phyloP scores from a whole-genome alignment of 2,797 vertebrate species.

The Ctenosaura bakeri region DNA sequence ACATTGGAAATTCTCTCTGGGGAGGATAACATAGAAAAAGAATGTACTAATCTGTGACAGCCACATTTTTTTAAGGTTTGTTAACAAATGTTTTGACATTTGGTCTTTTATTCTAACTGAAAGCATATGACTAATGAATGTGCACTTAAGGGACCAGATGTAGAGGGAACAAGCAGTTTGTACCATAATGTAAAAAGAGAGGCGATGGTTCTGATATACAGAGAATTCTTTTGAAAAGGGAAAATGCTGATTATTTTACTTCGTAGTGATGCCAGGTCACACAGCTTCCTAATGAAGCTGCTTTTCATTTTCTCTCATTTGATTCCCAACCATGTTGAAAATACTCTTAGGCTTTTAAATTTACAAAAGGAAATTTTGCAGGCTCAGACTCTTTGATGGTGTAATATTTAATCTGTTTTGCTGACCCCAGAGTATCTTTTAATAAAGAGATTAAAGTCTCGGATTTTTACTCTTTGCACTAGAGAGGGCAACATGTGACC shows the following conservation, averaged over 20 bases:
- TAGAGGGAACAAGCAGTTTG: conserved; percentile 44
- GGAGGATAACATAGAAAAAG: neutral
- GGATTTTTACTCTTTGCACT: conserved; percentile 54
- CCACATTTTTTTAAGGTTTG: conserved; percentile 14
- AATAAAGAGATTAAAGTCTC: conserved; percentile 74
- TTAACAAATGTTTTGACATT: conserved; percentile 34
- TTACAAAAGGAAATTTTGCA: conserved; percentile 60
- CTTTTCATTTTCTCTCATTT: conserved; percentile 6
- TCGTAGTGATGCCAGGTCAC: conserved; percentile 35
- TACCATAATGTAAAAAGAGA: neutral
- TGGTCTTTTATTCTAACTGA: conserved; percentile 41
- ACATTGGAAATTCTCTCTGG: neutral
- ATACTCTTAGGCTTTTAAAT: conserved; percentile 54
- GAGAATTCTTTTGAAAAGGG: conserved; percentile 33
- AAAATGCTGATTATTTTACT: conserved; percentile 51
- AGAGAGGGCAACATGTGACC: conserved; percentile 50
- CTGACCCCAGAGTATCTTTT: conserved; percentile 64
- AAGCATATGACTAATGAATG: conserved; percentile 30
- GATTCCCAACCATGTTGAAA: conserved; percentile 50
- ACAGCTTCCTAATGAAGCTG: conserved; percentile 31
- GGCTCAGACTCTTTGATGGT: conserved; percentile 49
- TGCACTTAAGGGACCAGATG: conserved; percentile 46
- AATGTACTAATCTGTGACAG: neutral
- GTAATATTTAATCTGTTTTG: conserved; percentile 67
- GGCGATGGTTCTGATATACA: conserved; percentile 17